Evolutionary conservation across 2,888 invertebrate genomes (phyloP).

Genomic region (Seira sanloemensis): DNA sequence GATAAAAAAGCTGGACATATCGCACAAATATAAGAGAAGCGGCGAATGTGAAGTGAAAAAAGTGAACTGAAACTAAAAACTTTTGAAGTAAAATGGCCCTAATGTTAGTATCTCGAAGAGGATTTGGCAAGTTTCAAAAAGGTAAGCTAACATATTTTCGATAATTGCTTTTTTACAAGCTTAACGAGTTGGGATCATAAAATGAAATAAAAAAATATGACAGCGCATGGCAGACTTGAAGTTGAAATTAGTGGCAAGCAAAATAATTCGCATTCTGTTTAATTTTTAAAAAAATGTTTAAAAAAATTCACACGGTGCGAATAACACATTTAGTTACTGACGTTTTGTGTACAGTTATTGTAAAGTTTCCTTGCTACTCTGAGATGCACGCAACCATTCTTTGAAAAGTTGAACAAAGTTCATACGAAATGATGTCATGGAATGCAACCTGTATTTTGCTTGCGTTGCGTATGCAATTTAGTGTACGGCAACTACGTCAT

Average conservation of each 20-base stretch:
- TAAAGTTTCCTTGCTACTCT: too few relatives aligned
- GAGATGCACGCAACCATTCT: too few relatives aligned
- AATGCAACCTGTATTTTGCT: too few relatives aligned
- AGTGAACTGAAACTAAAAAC: background rate
- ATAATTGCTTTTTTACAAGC: background rate
- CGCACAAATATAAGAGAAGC: background rate
- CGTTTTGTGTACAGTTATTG: too few relatives aligned
- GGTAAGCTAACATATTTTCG: background rate
- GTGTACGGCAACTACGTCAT: too few relatives aligned
- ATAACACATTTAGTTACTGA: too few relatives aligned
- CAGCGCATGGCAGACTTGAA: background rate
- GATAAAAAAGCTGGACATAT: background rate
- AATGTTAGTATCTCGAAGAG: conserved; percentile 50
- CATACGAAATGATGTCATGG: too few relatives aligned
- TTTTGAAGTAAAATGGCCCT: conserved; percentile 43
- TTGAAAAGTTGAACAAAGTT: too few relatives aligned
- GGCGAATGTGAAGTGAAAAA: background rate
- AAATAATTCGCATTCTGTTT: background rate
- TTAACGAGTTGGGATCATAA: background rate
- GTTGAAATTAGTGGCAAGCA: background rate
- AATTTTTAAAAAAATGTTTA: background rate
- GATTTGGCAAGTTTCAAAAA: conserved; percentile 37
- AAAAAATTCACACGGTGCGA: too few relatives aligned
- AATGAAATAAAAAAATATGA: background rate
- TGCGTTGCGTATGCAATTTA: too few relatives aligned